Base-by-base conservation (phyloP, 2,888 invertebrate species). In the Labia minor region DNA sequence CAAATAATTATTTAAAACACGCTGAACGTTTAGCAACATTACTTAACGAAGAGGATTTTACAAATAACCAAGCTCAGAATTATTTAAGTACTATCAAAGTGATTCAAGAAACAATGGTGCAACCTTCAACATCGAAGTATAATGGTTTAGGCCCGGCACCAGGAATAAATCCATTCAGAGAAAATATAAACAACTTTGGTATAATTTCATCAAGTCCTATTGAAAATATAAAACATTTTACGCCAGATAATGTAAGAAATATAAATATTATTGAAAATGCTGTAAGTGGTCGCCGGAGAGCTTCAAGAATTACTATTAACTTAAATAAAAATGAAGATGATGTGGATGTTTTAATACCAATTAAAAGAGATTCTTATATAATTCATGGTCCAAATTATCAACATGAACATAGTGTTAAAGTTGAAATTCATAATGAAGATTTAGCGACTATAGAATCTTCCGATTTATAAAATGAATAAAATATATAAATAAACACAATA, bases 1-100 rank as follows among this genome's bases (percentile, higher is more conserved):
- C 86, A 6, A 77, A 82, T 1, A 81, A 86, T 68, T 90, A 88
- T 73, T 77, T 90, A 49, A 83, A 86, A 68, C 90, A 91, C 73
- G 85, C 87, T 0, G 82, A 83, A 69, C 81, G 88, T 65, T 78
- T 92, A 1, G 82, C 85, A 49, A 81, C 80, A 68, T 78, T 89
- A 14, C 76, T 88, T 19, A 78, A 81, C 68, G 85, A 85, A 67
- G 82, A 84, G 68, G 78, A 81, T 49, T 49, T 49, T 16, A 4
- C 49, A 2, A 14, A 49, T 10, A 49, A 49, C 14, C 3, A n/a
- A n/a, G 49, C 6, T 49, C n/a, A 4, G 14, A 4, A 49, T 49
- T n/a, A 16, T 49, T 49, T 49, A 49, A 11, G 14, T 8, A 49
- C 49, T 49, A 49, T 49, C n/a, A 8, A 4, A 49, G 14, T n/a